A percentile compares a stretch with the other conserved stretches of the same genome.
These are phyloP conservation scores for Melieria omissa DNA, from an alignment of 2,888 invertebrate genomes.

Conservation along the genomic window DNA sequence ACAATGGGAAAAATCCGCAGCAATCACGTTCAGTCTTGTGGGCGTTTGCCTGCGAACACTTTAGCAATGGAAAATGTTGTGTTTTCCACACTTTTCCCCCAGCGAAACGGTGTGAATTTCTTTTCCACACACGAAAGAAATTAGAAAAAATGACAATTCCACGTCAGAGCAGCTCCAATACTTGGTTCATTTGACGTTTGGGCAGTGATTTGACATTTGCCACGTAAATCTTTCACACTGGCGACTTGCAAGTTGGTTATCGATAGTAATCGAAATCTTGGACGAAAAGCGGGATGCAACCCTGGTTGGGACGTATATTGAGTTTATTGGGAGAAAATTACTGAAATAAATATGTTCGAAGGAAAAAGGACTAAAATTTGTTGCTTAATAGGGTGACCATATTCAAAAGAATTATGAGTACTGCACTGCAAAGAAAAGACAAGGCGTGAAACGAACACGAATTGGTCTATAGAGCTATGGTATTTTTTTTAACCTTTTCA, in stretches of 20 bases:
- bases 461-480: too few relatives aligned
- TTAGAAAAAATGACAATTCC: slow-evolving; percentile 52
- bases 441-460: too few relatives aligned
- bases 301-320: too few relatives aligned
- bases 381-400: neutral
- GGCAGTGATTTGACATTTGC: slow-evolving; percentile 56
- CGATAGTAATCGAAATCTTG: too few relatives aligned
- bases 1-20: too few relatives aligned
- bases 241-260: too few relatives aligned
- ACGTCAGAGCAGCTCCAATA: slow-evolving; percentile 57
- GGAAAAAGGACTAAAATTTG: neutral
- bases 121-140: slow-evolving; percentile 18
- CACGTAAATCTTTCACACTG: slow-evolving; percentile 51
- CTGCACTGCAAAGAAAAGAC: too few relatives aligned
- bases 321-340: too few relatives aligned
- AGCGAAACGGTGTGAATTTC: slow-evolving; percentile 14
- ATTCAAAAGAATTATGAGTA: too few relatives aligned
- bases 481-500: too few relatives aligned
- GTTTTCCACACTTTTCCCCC: slow-evolving; percentile 1
- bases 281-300: too few relatives aligned
- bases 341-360: neutral
- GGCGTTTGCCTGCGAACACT: neutral
- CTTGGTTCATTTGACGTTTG: slow-evolving; percentile 23
- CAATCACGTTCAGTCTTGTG: too few relatives aligned
- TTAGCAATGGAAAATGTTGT: neutral